A percentile compares a stretch with the other conserved stretches of the same genome.
phyloP scores from a whole-genome alignment of 2,888 invertebrate genomes.

The Coenonympha arcania region DNA sequence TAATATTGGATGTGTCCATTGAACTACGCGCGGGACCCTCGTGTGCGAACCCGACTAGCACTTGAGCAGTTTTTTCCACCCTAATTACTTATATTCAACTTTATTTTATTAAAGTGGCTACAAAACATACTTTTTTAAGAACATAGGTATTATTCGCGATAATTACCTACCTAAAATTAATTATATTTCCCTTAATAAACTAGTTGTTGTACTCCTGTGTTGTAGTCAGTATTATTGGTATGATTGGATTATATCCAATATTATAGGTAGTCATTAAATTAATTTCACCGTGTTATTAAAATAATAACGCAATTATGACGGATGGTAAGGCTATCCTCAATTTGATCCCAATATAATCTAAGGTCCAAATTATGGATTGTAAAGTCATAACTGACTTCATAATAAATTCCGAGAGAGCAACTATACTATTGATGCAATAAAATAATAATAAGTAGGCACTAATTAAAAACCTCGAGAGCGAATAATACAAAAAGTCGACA shows the following conservation, averaged over 20 bases:
- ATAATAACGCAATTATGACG: constrained; percentile 19
- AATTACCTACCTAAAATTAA: too few species aligned
- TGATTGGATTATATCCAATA: too few species aligned
- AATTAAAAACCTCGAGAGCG: constrained; percentile 42
- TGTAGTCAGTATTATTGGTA: too few species aligned
- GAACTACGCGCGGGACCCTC: too few species aligned
- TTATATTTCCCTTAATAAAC: too few species aligned
- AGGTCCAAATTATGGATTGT: constrained; percentile 52
- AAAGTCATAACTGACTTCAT: constrained; percentile 46
- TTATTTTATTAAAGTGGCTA: too few species aligned
- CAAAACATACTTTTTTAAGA: not conserved
- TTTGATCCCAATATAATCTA: constrained; percentile 22
- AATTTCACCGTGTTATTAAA: constrained; percentile 8
- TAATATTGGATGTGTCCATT: too few species aligned
- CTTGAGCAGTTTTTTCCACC: too few species aligned
- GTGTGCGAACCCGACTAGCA: too few species aligned
- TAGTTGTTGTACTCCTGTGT: too few species aligned
- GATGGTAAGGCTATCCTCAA: constrained; percentile 14
- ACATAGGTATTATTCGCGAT: too few species aligned
- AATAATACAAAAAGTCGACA: constrained; percentile 35
- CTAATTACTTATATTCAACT: too few species aligned
- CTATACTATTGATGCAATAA: constrained; percentile 40
- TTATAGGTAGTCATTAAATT: constrained; percentile 8
- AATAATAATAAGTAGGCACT: constrained; percentile 44
- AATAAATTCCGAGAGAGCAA: constrained; percentile 43